Conservation (phyloP, 2,888 invertebrate genomes). For the Thera britannica region DNA sequence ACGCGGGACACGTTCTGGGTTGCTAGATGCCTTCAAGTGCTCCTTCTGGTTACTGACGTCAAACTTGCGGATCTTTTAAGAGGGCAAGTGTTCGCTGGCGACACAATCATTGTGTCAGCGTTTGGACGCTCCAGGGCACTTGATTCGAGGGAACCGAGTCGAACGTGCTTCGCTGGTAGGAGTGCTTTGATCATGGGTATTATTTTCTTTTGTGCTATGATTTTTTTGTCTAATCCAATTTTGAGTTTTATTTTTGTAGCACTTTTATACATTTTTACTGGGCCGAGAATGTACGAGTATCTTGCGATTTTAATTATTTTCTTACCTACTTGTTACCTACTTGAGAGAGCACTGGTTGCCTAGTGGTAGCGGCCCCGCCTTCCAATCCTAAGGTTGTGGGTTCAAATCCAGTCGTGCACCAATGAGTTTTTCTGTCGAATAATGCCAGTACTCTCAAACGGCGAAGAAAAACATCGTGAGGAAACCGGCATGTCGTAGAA, state of each 20-base stretch:
- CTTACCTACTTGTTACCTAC: no score
- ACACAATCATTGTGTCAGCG: conserved; percentile 71
- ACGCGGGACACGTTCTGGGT: conserved; percentile 65
- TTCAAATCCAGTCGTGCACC: no score
- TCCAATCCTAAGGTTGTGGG: no score
- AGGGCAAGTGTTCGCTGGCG: conserved; percentile 58
- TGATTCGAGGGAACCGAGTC: conserved; percentile 55
- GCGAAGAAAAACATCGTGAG: no score
- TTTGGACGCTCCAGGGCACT: conserved; percentile 57
- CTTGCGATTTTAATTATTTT: no score
- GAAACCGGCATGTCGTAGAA: no score
- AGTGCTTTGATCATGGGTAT: conserved; percentile 44
- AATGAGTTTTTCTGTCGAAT: no score
- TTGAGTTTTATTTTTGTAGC: conserved; percentile 2
- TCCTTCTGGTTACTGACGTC: conserved; percentile 61
- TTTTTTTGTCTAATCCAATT: conserved; percentile 29
- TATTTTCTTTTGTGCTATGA: conserved; percentile 53
- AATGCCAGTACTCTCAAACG: no score
- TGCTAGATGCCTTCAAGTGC: conserved; percentile 51
- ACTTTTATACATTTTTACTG: background rate
- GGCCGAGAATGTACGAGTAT: no score
- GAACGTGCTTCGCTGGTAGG: conserved; percentile 49
- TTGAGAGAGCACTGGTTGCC: no score
- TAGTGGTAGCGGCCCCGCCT: no score
- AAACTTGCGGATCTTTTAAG: conserved; percentile 61